phyloP scores from a whole-genome alignment of 2,797 vertebrate species.

The Clarias laeviceps region DNA sequence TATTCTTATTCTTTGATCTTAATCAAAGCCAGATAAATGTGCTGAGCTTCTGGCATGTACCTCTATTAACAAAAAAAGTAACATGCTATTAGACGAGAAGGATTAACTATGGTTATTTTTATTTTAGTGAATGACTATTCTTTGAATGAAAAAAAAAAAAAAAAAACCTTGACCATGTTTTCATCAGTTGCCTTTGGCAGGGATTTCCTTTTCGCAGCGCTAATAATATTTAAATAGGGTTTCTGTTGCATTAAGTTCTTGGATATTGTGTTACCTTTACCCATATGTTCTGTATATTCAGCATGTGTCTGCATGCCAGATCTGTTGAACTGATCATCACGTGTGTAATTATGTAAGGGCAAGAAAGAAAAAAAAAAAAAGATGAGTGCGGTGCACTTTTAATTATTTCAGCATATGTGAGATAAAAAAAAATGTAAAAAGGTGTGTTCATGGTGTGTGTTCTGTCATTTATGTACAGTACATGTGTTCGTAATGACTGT shows the following conservation, averaged over 20 bases:
- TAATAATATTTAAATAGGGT: constrained; percentile 33
- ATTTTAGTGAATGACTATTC: background rate
- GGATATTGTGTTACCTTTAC: constrained; percentile 15
- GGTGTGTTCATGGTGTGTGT: background rate
- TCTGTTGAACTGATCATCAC: background rate
- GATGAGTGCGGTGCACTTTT: background rate
- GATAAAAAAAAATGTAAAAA: background rate
- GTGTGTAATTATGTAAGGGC: constrained; percentile 8
- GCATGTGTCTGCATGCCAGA: background rate
- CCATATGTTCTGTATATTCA: constrained; percentile 18
- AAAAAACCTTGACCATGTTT: background rate
- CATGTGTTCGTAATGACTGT: constrained; percentile 10
- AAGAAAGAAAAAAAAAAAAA: background rate
- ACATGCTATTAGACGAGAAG: constrained; percentile 12
- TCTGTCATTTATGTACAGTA: background rate
- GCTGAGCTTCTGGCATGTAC: background rate
- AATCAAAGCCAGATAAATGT: background rate
- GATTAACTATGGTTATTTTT: background rate
- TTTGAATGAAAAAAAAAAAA: background rate
- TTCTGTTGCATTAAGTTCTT: constrained; percentile 10
- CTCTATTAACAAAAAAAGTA: background rate
- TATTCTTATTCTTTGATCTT: background rate
- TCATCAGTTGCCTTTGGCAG: constrained; percentile 25
- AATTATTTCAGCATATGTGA: constrained; percentile 3
- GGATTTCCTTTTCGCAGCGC: background rate